Conservation (phyloP, 2,888 invertebrate genomes). For the Cerceris ruficornis region DNA sequence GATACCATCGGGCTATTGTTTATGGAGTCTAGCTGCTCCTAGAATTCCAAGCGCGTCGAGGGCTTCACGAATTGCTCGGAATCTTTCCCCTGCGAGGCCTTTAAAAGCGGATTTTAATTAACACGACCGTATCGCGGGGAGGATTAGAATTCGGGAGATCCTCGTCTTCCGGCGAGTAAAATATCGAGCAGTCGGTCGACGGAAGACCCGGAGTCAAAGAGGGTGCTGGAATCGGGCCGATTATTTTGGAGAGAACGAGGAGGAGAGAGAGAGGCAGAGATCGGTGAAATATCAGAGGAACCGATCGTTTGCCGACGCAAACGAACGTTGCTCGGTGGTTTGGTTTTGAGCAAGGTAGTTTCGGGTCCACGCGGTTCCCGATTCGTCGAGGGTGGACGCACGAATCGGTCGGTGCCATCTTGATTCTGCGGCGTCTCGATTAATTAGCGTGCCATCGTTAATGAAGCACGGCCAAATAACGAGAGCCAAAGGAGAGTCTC, state of each 20-base stretch:
- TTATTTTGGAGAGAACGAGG: neutral
- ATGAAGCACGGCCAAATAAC: constrained; percentile 67
- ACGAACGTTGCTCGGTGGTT: constrained; percentile 38
- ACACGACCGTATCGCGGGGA: no score
- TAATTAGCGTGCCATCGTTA: constrained; percentile 74
- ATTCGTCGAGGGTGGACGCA: constrained; percentile 17
- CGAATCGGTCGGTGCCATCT: constrained; percentile 53
- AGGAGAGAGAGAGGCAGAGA: neutral
- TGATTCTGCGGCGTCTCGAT: constrained; percentile 67
- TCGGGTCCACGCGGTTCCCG: constrained; percentile 25
- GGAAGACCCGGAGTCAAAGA: no score
- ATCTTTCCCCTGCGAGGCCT: no score
- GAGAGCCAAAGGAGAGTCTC: constrained; percentile 26
- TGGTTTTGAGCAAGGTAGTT: constrained; percentile 34
- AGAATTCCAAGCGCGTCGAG: constrained; percentile 14
- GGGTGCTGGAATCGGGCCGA: neutral
- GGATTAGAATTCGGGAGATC: no score
- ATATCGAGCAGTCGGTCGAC: no score
- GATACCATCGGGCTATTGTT: constrained; percentile 60
- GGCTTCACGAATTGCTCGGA: no score
- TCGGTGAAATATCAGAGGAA: constrained; percentile 4
- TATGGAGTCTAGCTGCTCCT: constrained; percentile 35
- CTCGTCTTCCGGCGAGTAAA: no score
- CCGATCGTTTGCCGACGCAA: constrained; percentile 52
- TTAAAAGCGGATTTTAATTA: no score